Conservation (phyloP, 2,888 invertebrate species). For the Ptychoptera contaminata region DNA sequence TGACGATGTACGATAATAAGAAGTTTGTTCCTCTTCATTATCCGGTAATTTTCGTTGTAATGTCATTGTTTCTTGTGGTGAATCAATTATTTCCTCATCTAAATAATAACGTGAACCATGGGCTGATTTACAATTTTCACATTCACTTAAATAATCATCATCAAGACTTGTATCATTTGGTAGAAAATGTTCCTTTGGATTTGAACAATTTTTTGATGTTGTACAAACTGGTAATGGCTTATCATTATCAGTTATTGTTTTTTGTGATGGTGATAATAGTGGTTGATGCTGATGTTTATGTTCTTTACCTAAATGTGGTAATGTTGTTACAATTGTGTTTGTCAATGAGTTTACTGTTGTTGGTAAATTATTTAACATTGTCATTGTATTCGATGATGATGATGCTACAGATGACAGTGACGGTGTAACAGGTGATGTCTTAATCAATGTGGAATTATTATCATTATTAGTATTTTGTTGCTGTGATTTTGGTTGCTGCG, state of each 20-base stretch:
- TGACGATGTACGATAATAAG: constrained; percentile 45
- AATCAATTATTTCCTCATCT: constrained; percentile 36
- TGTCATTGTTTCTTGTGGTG: constrained; percentile 51
- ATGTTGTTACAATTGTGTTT: background rate
- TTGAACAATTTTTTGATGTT: constrained; percentile 30
- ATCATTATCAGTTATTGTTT: constrained; percentile 8
- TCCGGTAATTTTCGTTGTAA: constrained; percentile 39
- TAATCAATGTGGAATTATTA: background rate
- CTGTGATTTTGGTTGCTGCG: constrained; percentile 17
- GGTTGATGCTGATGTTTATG: background rate
- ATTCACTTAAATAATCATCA: constrained; percentile 67
- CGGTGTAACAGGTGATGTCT: no score
- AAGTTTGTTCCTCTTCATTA: constrained; percentile 27
- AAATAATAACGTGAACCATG: constrained; percentile 50
- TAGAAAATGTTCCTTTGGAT: constrained; percentile 31
- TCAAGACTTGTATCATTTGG: constrained; percentile 33
- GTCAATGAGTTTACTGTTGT: constrained; percentile 3
- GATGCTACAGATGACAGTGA: no score
- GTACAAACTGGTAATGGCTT: constrained; percentile 31
- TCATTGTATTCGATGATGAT: no score
- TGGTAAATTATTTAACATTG: background rate
- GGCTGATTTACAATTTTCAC: constrained; percentile 71
- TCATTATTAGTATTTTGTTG: background rate
- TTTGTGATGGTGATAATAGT: background rate
- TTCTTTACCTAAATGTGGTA: background rate